Conservation (phyloP, 2,888 invertebrate species). For the Ophonus ardosiacus region DNA sequence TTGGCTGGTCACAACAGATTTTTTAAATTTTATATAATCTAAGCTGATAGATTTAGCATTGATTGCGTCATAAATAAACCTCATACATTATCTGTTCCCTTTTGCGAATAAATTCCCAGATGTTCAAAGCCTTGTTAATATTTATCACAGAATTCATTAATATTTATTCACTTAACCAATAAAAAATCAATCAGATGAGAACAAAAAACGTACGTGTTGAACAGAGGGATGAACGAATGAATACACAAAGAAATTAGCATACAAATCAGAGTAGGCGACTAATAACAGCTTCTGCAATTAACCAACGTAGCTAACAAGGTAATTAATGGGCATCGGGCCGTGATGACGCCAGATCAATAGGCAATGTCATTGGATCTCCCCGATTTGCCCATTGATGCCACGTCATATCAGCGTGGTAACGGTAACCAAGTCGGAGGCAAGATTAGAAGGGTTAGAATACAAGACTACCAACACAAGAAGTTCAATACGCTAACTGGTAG, state of each 20-base stretch:
- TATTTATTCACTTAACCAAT: slow-evolving; percentile 50
- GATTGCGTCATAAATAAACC: neutral
- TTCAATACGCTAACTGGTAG: too few relatives aligned
- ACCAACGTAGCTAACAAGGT: slow-evolving; percentile 58
- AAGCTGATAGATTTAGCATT: neutral
- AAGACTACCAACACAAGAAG: too few relatives aligned
- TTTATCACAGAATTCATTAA: slow-evolving; percentile 18
- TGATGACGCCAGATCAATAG: slow-evolving; percentile 58
- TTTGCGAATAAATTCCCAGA: neutral
- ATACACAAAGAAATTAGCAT: slow-evolving; percentile 58
- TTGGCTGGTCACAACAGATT: too few relatives aligned
- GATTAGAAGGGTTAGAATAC: neutral
- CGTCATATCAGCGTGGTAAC: slow-evolving; percentile 11
- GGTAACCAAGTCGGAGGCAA: neutral
- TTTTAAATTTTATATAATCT: too few relatives aligned
- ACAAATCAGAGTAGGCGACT: slow-evolving; percentile 42
- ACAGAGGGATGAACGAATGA: slow-evolving; percentile 32
- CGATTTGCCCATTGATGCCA: slow-evolving; percentile 35
- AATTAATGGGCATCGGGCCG: slow-evolving; percentile 55
- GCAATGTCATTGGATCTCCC: slow-evolving; percentile 37
- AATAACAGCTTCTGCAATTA: slow-evolving; percentile 59
- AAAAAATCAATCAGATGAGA: slow-evolving; percentile 38
- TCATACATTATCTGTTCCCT: neutral
- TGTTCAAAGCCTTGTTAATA: neutral
- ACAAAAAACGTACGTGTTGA: slow-evolving; percentile 8